These are phyloP conservation scores for Limnothrissa miodon DNA, from an alignment of 2,113 vertebrate species.

Conservation along the genomic window DNA sequence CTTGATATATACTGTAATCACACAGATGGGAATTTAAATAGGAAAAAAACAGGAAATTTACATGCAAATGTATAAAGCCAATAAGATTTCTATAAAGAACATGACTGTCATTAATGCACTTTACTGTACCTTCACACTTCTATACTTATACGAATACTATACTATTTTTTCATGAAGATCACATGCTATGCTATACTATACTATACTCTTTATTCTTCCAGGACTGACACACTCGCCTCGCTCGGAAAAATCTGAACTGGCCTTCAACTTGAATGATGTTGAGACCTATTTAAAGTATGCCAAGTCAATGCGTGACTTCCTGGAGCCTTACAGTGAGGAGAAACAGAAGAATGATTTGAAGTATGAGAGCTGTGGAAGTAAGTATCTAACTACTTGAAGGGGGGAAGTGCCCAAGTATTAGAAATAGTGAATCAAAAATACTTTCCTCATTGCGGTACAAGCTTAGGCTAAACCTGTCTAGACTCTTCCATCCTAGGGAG, in stretches of 20 bases:
- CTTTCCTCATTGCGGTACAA: neutral
- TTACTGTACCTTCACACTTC: neutral
- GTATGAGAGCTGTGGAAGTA: conserved; percentile 86
- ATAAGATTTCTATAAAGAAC: too few relatives aligned
- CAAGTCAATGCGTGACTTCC: conserved; percentile 68
- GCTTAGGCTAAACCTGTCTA: too few relatives aligned
- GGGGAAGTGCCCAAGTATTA: too few relatives aligned
- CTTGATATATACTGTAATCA: too few relatives aligned
- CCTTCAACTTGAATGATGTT: conserved; percentile 61
- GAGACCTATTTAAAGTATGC: conserved; percentile 70
- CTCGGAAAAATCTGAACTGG: conserved; percentile 75
- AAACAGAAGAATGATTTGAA: conserved; percentile 70
- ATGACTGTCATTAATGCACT: neutral
- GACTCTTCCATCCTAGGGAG: too few relatives aligned
- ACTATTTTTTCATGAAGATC: too few relatives aligned
- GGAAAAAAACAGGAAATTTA: too few relatives aligned
- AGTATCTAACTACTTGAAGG: neutral
- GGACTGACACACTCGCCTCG: conserved; percentile 70
- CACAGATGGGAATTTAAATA: too few relatives aligned
- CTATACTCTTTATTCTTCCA: conserved; percentile 34
- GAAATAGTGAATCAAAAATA: neutral
- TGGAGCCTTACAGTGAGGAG: conserved; percentile 66
- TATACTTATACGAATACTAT: neutral
- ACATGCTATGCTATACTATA: neutral
- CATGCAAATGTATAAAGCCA: too few relatives aligned